These are phyloP conservation scores for Erebia palarica DNA, from an alignment of 2,888 invertebrate species.

Conservation along the genomic window DNA sequence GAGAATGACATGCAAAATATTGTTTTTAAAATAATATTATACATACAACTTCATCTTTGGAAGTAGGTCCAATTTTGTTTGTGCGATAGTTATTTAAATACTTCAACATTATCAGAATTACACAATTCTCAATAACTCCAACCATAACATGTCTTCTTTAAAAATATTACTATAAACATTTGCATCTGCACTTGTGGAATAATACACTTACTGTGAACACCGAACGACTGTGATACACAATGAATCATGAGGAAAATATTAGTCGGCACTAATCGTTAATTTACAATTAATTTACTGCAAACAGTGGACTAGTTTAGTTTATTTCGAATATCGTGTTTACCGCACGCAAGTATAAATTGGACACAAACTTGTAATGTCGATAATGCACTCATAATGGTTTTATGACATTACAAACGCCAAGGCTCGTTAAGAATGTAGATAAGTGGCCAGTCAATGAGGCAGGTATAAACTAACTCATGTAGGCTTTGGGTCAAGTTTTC, in stretches of 20 bases:
- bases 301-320: slow-evolving; percentile 57
- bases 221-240: slow-evolving; percentile 44
- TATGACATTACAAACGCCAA: slow-evolving; percentile 47
- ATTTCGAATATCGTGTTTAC: slow-evolving; percentile 53
- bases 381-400: slow-evolving; percentile 53
- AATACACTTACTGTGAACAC: slow-evolving; percentile 40
- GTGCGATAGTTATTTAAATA: slow-evolving; percentile 51
- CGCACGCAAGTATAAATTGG: slow-evolving; percentile 49
- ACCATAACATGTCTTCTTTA: slow-evolving; percentile 53
- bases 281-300: slow-evolving; percentile 64
- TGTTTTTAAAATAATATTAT: slow-evolving; percentile 32
- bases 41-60: slow-evolving; percentile 43
- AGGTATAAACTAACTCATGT: slow-evolving; percentile 16
- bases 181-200: slow-evolving; percentile 28
- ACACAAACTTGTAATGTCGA: slow-evolving; percentile 51
- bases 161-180: not conserved
- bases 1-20: not conserved
- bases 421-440: slow-evolving; percentile 50
- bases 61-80: slow-evolving; percentile 42
- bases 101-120: slow-evolving; percentile 60
- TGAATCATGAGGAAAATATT: slow-evolving; percentile 76
- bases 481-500: slow-evolving; percentile 7
- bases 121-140: slow-evolving; percentile 50
- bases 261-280: slow-evolving; percentile 66
- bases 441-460: slow-evolving; percentile 38